Evolutionary conservation across 2,797 vertebrate species (phyloP).

Genomic region (Sebastes taczanowskii): DNA sequence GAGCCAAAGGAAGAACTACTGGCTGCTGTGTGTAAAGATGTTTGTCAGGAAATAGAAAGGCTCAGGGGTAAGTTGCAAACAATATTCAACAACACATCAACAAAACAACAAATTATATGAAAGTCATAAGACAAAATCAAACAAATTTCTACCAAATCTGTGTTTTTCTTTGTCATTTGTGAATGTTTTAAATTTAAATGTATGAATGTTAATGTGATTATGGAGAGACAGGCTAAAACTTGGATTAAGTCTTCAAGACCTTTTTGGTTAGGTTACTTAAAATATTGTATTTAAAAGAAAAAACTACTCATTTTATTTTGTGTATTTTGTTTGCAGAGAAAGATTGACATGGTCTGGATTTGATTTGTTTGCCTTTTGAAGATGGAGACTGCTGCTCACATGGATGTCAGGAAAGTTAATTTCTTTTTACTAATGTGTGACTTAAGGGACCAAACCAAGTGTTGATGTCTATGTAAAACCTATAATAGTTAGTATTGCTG

Average conservation of each 20-base stretch:
- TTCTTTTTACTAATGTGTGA: background rate
- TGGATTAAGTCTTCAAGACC: background rate
- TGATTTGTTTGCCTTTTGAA: background rate
- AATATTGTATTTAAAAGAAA: background rate
- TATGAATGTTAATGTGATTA: background rate
- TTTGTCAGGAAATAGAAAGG: slow-evolving; percentile 78
- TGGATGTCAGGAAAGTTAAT: background rate
- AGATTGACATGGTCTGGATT: slow-evolving; percentile 14
- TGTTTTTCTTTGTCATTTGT: background rate
- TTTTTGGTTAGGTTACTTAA: background rate
- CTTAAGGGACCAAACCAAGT: slow-evolving; percentile 28
- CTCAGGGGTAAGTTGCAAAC: slow-evolving; percentile 72
- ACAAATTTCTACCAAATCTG: background rate
- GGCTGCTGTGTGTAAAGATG: slow-evolving; percentile 80
- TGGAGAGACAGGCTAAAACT: background rate
- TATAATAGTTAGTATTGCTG: background rate
- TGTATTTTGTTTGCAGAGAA: slow-evolving; percentile 52
- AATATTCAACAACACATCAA: background rate
- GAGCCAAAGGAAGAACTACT: slow-evolving; percentile 85
- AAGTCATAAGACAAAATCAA: background rate
- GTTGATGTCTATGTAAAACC: background rate
- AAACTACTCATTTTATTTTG: background rate
- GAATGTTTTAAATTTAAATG: background rate
- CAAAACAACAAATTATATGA: background rate
- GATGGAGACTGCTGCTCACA: background rate